Evolutionary conservation across 2,888 invertebrate species (phyloP), one percentile per base, ranked within the genome.

Genomic region (Campopleginae sp.): DNA sequence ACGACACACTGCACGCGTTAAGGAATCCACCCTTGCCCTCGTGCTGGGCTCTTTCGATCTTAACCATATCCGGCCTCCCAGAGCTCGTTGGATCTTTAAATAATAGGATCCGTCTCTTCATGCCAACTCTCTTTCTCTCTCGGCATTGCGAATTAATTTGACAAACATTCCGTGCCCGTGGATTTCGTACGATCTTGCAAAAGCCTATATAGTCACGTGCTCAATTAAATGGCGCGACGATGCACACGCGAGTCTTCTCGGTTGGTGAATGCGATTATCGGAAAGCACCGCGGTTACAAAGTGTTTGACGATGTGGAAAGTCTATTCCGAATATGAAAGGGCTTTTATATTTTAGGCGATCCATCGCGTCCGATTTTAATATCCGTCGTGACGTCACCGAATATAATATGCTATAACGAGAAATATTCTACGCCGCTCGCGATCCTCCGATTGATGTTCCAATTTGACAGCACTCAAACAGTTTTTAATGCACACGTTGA

Each of bases 11-110:
- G n/a, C n/a, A n/a, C 54, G 5, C 54, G 10, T 2, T 58, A 27
- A 58, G 23, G 23, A 27, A 27, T 14, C 23, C 0, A 27, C 58
- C 27, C 51, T 51, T 19, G 6, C 54, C 58, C 33, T 71, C 58
- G 4, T 27, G 71, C 77, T 71, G 77, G 8, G 71, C 77, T 78
- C 84, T 85, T 75, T 87, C 82, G 84, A 80, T 86, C 78, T 31
- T 80, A 76, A 75, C 75, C 82, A 80, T 61, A 79, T 51, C 83
- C 77, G 72, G 77, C 33, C 71, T 10, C 33, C 33, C 68, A 27
- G 58, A 58, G 58, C 46, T 17, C 58, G 27, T 58, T 14, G 27
- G 27, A 58, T 58, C 27, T 54, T 27, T 27, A 14, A 58, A 58
- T 72, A 71, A 77, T 71, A 71, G 71, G 71, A 58, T 23, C n/a